These are phyloP conservation scores for Alaudala cheleensis DNA, from an alignment of 2,113 vertebrate genomes.

Conservation along the genomic window DNA sequence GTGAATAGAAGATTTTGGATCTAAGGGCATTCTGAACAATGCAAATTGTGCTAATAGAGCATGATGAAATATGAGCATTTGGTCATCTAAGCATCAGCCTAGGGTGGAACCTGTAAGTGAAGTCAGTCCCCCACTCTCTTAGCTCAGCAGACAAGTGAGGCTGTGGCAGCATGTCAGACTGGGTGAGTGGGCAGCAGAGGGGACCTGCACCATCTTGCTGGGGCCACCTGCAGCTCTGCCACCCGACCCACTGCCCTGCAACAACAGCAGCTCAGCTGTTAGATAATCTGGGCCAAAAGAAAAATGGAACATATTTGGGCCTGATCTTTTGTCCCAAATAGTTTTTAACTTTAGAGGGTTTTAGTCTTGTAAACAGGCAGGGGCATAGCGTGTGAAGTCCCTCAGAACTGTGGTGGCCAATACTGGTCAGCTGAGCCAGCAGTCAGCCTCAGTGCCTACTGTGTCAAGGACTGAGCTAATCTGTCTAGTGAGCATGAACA, in stretches of 20 bases:
- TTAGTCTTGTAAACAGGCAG: not conserved
- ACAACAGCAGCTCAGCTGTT: not conserved
- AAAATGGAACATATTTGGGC: not conserved
- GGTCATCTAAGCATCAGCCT: not conserved
- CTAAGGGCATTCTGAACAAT: not conserved
- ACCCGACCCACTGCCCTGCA: not conserved
- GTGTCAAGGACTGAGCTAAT: not conserved
- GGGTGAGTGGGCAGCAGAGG: not conserved
- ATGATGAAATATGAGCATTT: fast-evolving
- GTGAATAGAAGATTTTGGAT: not conserved
- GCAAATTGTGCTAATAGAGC: not conserved
- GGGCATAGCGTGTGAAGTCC: not conserved
- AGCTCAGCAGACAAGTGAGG: fast-evolving
- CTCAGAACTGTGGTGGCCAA: not conserved
- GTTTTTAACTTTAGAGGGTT: not conserved
- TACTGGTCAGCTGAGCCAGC: not conserved
- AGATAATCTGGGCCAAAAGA: not conserved
- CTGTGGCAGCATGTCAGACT: fast-evolving
- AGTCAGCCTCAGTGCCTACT: not conserved
- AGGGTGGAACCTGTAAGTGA: fast-evolving
- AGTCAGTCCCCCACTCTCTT: not conserved
- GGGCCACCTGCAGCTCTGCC: not conserved
- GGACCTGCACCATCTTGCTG: fast-evolving
- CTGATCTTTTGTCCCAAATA: not conserved
- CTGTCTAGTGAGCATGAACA: not conserved